Evolutionary conservation across 2,888 invertebrate genomes (phyloP), one percentile per base, ranked within the genome.

Genomic region (Diarsia brunnea): DNA sequence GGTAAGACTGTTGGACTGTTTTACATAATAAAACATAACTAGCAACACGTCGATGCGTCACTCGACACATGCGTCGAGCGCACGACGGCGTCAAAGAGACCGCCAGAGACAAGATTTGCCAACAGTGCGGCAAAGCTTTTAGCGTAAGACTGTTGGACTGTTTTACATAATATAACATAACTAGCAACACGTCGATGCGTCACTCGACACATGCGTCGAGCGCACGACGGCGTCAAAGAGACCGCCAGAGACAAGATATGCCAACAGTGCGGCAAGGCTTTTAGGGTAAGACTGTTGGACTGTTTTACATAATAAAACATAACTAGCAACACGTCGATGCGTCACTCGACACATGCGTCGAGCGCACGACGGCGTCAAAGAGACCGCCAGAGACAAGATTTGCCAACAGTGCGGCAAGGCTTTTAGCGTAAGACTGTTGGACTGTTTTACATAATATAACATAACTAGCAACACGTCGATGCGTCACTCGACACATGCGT

Each of bases 121-220:
- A 95, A 51, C 93, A 91, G 67, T 95, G 95, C 68, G 95, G 95
- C 10, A 94, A 93, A 61, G 92, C 93, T 0, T 95, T 95, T 53
- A 85, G 94, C 4, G 38, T 38, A 38, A 38, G 4, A 38, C 38
- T 38, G 5, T 38, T n/a, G n/a, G 12, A 2, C 21, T n/a, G n/a
- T n/a, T n/a, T n/a, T n/a, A 10, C 21, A 51, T 21, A 51, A 49
- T 2, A 51, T 38, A 7, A 38, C 38, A 38, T 38, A 7, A 38
- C 38, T 95, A 31, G 95, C 95, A 5, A 94, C 95, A 0, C 92
- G 91, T 0, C 91, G 95, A 0, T 94, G 95, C 61, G 90, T 95
- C 5, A 92, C 92, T 0, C 86, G 95, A 0, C 95, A 95, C 82
- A 92, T 95, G 38, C 85, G 91, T 0, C 88, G 94, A 7, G 91